A percentile compares a stretch with the other conserved stretches of the same genome.
Evolutionary conservation across 2,797 vertebrate genomes (phyloP).

Genomic region (Pseudocheirus occidentalis): DNA sequence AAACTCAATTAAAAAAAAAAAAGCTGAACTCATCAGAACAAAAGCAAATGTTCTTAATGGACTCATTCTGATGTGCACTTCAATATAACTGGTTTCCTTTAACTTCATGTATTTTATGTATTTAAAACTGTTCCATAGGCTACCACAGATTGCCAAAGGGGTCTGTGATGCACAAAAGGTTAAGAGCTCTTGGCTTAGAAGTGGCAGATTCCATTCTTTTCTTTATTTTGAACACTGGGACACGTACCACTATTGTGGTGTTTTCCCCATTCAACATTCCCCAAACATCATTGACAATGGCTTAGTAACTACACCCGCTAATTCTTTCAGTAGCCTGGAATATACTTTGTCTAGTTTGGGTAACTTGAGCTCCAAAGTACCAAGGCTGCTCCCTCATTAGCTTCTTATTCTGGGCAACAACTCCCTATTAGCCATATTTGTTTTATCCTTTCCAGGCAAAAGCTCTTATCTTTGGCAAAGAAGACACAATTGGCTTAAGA

Average conservation of each 20-base stretch:
- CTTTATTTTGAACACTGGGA: neutral
- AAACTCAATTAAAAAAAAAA: neutral
- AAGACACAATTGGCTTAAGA: neutral
- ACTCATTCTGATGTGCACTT: neutral
- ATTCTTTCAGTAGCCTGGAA: neutral
- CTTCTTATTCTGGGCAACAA: neutral
- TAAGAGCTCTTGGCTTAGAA: neutral
- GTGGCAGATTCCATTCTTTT: neutral
- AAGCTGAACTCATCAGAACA: neutral
- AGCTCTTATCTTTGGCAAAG: neutral
- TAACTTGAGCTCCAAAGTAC: neutral
- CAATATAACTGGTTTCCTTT: neutral
- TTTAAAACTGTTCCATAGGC: neutral
- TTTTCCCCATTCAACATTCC: neutral
- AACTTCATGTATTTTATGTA: neutral
- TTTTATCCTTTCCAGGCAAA: neutral
- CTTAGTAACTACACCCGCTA: neutral
- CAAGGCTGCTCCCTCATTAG: neutral
- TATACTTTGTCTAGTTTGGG: neutral
- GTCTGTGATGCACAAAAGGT: neutral
- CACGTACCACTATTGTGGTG: neutral
- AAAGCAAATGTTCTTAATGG: neutral
- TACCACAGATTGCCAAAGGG: neutral
- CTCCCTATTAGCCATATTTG: neutral
- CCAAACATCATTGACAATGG: neutral